These are phyloP conservation scores for Eupithecia insigniata DNA, from an alignment of 2,888 invertebrate species.

Conservation along the genomic window DNA sequence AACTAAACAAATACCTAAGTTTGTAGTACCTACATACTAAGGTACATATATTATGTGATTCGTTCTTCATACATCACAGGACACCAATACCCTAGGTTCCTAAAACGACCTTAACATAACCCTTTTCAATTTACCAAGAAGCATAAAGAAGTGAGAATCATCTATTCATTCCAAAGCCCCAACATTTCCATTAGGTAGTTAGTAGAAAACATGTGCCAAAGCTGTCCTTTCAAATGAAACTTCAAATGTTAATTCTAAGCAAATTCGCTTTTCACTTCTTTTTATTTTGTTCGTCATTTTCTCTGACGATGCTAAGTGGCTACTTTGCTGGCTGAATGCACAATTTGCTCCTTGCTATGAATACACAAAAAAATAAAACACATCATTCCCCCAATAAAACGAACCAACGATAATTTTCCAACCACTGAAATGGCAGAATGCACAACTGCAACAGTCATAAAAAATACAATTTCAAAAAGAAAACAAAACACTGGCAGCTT, in stretches of 20 bases:
- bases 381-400: constrained; percentile 17
- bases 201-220: background rate
- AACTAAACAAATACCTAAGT: no score
- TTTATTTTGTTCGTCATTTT: constrained; percentile 3
- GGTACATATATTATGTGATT: no score
- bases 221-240: constrained; percentile 4
- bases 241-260: constrained; percentile 8
- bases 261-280: constrained; percentile 2
- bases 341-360: constrained; percentile 13
- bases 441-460: constrained; percentile 27
- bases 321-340: background rate
- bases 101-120: background rate
- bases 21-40: no score
- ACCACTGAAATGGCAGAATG: constrained; percentile 31
- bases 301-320: constrained; percentile 5
- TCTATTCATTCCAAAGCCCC: background rate
- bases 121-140: constrained; percentile 5
- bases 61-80: no score
- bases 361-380: constrained; percentile 12
- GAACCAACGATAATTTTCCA: constrained; percentile 12
- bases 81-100: no score
- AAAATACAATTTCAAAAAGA: constrained; percentile 19
- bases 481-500: constrained; percentile 18
- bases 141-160: background rate
- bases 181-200: background rate